Base-by-base conservation (phyloP, 1,140 invertebrate species). In the Heliconius himera region DNA sequence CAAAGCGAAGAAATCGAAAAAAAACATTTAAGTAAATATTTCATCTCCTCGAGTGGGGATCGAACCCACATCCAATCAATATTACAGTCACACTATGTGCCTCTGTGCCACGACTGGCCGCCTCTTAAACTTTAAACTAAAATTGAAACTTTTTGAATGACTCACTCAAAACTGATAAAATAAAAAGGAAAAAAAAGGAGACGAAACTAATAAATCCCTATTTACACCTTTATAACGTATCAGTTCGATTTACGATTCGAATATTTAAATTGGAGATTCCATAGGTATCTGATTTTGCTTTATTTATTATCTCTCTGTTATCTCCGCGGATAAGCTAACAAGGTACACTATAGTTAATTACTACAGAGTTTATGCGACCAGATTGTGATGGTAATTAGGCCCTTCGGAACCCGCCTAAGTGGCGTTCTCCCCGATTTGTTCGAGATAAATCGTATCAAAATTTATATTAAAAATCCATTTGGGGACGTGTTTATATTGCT, bases 341-440 rank as follows among this genome's bases (percentile, higher is more conserved):
- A 83, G 82, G 80, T 88, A 87, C 84, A 78, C 80, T 82, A 81
- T 80, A 87, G 87, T 93, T 93, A 93, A 93, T 93, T 93, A 92
- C 87, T 90, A 85, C 87, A 90, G 91, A 89, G 81, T 92, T 91
- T 92, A 92, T 92, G 88, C 89, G 86, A 77, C 79, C 82, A 91
- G 91, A 93, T 93, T 91, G 89, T 87, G 89, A 93, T 93, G 91
- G 87, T 91, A 92, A 92, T 92, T 86, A 87, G 82, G 79, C 82
- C 85, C 87, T 83, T 85, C 84, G 72, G 41, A 74, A 83, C 87
- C 84, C 84, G 79, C 82, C 73, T 91, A 91, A 91, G 89, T 91
- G 90, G 86, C 89, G 87, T 90, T 88, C 87, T 90, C 77, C 85
- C 85, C 90, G 88, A 93, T 91, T 92, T 93, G 91, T 92, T 83